These are phyloP conservation scores for Carduelis carduelis DNA, from an alignment of 2,797 vertebrate genomes.

Conservation along the genomic window DNA sequence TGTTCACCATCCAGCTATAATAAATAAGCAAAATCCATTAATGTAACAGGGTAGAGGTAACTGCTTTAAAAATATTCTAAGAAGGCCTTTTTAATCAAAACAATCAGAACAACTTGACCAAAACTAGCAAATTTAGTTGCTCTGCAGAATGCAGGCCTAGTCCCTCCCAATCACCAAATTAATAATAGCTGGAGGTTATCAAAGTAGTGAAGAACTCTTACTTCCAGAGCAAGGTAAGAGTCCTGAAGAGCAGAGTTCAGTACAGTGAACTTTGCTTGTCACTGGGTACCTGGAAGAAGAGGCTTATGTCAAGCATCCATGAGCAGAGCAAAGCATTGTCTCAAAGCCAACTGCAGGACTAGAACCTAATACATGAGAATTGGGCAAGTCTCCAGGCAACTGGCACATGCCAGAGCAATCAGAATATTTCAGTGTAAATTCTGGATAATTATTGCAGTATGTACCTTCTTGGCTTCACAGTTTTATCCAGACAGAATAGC, in stretches of 20 bases:
- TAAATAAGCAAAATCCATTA: background rate
- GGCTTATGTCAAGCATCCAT: background rate
- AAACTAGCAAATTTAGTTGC: background rate
- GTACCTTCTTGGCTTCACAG: background rate
- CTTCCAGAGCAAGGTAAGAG: background rate
- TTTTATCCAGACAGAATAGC: background rate
- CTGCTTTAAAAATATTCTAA: background rate
- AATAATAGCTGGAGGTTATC: background rate
- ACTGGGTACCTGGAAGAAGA: background rate
- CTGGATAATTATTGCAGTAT: background rate
- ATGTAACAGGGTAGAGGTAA: background rate
- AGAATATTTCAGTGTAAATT: background rate
- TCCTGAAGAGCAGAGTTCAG: background rate
- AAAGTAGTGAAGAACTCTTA: background rate
- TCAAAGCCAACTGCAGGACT: background rate
- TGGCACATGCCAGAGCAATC: background rate
- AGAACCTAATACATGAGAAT: background rate
- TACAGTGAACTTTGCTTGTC: background rate
- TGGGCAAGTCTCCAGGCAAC: background rate
- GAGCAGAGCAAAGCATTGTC: background rate
- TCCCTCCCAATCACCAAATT: background rate
- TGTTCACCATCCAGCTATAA: background rate
- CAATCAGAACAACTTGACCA: background rate
- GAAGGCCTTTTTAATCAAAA: background rate
- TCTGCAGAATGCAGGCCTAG: background rate